A percentile compares a stretch with the other conserved stretches of the same genome.
Conservation (phyloP, 2,113 vertebrate species). For the Pardalotus punctatus region DNA sequence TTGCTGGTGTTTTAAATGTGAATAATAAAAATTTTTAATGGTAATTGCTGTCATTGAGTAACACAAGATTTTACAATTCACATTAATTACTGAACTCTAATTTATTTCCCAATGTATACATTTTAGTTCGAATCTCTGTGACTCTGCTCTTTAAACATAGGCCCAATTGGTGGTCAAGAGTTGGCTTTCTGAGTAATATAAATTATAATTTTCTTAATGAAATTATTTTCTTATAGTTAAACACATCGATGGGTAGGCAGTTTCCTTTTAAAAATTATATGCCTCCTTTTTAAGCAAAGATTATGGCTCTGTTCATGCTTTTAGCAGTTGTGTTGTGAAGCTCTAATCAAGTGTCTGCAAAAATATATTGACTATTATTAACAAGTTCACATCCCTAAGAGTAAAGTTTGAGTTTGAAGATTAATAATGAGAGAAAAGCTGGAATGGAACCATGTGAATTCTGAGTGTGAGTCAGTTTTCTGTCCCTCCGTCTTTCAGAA, state of each 20-base stretch:
- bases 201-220: not conserved
- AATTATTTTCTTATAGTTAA: not conserved
- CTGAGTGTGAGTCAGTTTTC: not conserved
- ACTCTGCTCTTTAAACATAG: not conserved
- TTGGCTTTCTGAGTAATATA: not conserved
- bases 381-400: not conserved
- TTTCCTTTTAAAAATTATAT: not conserved
- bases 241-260: not conserved
- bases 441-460: not conserved
- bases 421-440: not conserved
- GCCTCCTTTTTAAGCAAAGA: not conserved
- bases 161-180: not conserved
- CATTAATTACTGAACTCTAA: not conserved
- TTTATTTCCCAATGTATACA: not conserved
- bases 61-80: slow-evolving; percentile 15
- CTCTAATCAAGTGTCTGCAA: not conserved
- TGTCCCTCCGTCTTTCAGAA: not conserved
- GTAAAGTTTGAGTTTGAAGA: not conserved
- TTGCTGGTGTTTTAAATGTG: slow-evolving; percentile 1
- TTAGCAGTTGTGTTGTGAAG: not conserved
- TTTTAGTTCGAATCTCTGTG: not conserved
- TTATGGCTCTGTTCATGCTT: not conserved
- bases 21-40: slow-evolving; percentile 18
- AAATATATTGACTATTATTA: not conserved
- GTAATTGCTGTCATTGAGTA: slow-evolving; percentile 16